Evolutionary conservation across 2,888 invertebrate genomes (phyloP).

Genomic region (Drosophila fulvimacula): DNA sequence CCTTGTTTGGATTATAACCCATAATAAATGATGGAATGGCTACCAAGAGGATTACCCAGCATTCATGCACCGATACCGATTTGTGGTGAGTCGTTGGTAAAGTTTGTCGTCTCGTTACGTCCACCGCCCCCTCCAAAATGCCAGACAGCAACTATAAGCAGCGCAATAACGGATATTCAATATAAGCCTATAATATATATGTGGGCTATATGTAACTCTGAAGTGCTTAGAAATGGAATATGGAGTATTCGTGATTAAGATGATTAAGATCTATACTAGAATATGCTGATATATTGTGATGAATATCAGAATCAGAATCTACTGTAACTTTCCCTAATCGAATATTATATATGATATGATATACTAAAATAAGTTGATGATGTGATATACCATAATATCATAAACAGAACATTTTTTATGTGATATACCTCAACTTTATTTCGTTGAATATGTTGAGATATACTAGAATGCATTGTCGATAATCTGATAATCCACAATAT

Average conservation of each 20-base stretch:
- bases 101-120: conserved; percentile 67
- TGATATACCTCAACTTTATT: not conserved
- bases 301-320: too few relatives aligned
- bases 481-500: too few relatives aligned
- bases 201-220: not conserved
- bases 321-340: too few relatives aligned
- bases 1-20: conserved; percentile 76
- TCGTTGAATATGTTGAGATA: too few relatives aligned
- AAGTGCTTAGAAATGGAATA: conserved; percentile 1
- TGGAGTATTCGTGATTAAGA: not conserved
- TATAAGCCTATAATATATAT: conserved; percentile 2
- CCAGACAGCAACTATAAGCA: conserved; percentile 4
- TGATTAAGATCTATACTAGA: too few relatives aligned
- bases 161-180: conserved; percentile 19
- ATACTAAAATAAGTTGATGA: not conserved
- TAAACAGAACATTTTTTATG: too few relatives aligned
- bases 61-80: conserved; percentile 85
- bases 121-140: not conserved
- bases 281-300: too few relatives aligned
- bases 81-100: conserved; percentile 85
- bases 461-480: too few relatives aligned
- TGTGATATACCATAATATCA: not conserved
- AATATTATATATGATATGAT: not conserved
- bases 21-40: conserved; percentile 85
- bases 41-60: conserved; percentile 85